Evolutionary conservation across 92 coral and sea anemone species (phyloP).

Genomic region (Epizoanthus stellaris): DNA sequence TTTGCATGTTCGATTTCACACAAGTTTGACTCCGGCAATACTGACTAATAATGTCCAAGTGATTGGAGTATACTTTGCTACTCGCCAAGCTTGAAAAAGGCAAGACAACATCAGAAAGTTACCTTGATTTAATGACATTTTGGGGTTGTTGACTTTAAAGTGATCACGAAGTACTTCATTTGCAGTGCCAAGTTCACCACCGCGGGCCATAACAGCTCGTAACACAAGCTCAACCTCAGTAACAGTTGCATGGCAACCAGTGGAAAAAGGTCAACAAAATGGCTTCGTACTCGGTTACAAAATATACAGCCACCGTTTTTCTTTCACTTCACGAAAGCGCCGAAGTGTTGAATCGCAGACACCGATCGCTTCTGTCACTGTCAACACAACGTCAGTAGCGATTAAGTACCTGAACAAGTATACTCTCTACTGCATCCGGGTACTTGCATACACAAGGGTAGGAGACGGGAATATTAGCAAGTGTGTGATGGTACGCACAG

Average conservation of each 20-base stretch:
- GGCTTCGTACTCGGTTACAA: not conserved
- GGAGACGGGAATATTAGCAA: constrained; percentile 27
- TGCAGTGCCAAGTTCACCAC: constrained; percentile 3
- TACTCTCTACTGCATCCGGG: constrained; percentile 24
- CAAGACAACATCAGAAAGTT: not conserved
- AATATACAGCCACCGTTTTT: not conserved
- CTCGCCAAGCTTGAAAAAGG: too few species aligned
- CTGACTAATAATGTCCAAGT: too few species aligned
- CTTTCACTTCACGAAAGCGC: not conserved
- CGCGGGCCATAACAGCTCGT: not conserved
- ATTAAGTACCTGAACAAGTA: constrained; percentile 13
- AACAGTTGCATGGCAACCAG: not conserved
- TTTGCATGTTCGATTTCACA: too few species aligned
- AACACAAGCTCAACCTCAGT: constrained; percentile 8
- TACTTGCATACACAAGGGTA: constrained; percentile 38
- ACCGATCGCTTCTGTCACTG: not conserved
- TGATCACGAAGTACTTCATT: not conserved
- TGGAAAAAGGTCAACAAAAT: not conserved
- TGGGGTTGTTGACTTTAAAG: not conserved
- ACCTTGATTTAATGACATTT: not conserved
- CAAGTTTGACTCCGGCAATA: too few species aligned
- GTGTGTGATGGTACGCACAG: constrained; percentile 42
- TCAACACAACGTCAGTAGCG: not conserved
- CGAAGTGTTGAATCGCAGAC: not conserved
- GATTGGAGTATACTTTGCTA: too few species aligned